Evolutionary conservation across 2,797 vertebrate genomes (phyloP).

Genomic region (Liasis olivaceus): DNA sequence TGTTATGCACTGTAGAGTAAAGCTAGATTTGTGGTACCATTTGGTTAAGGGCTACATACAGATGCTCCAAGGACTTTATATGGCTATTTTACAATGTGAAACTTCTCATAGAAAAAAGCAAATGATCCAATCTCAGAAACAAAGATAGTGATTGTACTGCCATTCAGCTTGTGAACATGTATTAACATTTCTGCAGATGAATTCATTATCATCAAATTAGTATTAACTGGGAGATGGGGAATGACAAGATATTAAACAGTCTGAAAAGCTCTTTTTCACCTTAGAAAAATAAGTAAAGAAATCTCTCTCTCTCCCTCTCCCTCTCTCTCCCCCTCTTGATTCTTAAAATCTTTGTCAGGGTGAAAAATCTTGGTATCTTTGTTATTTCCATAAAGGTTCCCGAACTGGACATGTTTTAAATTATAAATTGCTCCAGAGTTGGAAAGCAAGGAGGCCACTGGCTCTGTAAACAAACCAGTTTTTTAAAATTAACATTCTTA

Average conservation of each 20-base stretch:
- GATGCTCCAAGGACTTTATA: slow-evolving; percentile 61
- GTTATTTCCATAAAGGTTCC: slow-evolving; percentile 57
- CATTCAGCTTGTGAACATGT: slow-evolving; percentile 70
- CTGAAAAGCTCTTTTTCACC: slow-evolving; percentile 50
- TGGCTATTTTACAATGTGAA: slow-evolving; percentile 61
- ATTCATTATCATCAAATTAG: slow-evolving; percentile 84
- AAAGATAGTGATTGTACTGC: slow-evolving; percentile 61
- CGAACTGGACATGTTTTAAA: slow-evolving; percentile 53
- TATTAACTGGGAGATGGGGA: slow-evolving; percentile 63
- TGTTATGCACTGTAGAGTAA: slow-evolving; percentile 28
- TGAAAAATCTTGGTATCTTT: slow-evolving; percentile 50
- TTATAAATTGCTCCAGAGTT: slow-evolving; percentile 59
- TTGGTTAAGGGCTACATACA: slow-evolving; percentile 25
- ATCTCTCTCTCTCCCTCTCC: background rate
- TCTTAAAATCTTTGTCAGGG: background rate
- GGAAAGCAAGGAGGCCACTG: slow-evolving; percentile 57
- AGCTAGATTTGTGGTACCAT: background rate
- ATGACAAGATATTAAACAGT: slow-evolving; percentile 55
- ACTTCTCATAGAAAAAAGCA: slow-evolving; percentile 65
- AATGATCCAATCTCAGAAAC: slow-evolving; percentile 75
- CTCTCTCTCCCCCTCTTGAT: background rate
- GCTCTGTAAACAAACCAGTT: slow-evolving; percentile 56
- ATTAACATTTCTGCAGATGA: slow-evolving; percentile 77
- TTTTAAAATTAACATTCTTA: slow-evolving; percentile 39
- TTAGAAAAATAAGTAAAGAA: background rate